Evolutionary conservation across 2,113 vertebrate genomes (phyloP).

Genomic region (Rhinoptilus africanus): DNA sequence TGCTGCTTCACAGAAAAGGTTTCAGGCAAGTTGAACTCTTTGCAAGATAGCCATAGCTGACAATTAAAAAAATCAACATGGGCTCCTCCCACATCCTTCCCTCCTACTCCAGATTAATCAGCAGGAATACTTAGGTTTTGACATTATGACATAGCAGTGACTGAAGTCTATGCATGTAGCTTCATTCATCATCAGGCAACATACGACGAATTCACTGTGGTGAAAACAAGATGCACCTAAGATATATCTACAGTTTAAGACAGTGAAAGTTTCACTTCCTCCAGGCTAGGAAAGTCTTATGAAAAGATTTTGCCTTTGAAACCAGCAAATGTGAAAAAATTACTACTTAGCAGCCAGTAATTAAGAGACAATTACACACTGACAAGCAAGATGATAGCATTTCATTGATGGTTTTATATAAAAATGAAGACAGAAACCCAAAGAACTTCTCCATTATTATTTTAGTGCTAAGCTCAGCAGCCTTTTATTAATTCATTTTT

Average conservation of each 20-base stretch:
- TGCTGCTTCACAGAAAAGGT: background rate
- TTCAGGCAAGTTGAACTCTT: background rate
- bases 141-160: rapidly evolving
- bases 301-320: background rate
- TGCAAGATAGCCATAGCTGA: background rate
- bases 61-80: background rate
- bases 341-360: background rate
- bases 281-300: background rate
- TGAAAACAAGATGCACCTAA: background rate
- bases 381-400: background rate
- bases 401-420: background rate
- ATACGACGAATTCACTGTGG: background rate
- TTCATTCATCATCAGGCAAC: background rate
- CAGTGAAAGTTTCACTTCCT: background rate
- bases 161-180: background rate
- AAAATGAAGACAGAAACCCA: conserved; percentile 5
- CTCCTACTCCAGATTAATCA: background rate
- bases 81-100: background rate
- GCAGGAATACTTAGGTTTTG: background rate
- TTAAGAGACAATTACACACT: conserved; percentile 18
- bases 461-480: background rate
- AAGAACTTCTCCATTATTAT: background rate
- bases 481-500: conserved; percentile 3
- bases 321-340: background rate
- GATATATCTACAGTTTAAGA: background rate